These are phyloP conservation scores for Choloepus hoffmanni DNA, from an alignment of 2,113 vertebrate species.

Conservation along the genomic window DNA sequence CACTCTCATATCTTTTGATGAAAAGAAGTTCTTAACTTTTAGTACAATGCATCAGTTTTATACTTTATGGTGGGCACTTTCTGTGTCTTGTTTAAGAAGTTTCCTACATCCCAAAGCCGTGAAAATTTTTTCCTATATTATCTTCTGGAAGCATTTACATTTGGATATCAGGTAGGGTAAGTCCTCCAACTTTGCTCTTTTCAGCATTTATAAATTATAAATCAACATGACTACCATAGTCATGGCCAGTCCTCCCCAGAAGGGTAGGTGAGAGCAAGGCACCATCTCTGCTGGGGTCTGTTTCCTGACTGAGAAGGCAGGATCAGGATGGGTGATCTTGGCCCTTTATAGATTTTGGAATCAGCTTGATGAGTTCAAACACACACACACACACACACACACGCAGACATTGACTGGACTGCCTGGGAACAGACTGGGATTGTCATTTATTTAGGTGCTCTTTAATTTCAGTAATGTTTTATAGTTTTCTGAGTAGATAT, in stretches of 20 bases:
- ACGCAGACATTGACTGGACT: background rate
- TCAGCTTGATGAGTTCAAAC: background rate
- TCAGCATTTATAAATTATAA: conserved; percentile 8
- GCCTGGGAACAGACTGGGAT: background rate
- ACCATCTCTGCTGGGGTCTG: background rate
- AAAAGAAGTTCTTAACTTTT: background rate
- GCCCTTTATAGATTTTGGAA: background rate
- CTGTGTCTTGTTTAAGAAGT: conserved; percentile 11
- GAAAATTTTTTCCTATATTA: background rate
- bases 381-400: background rate
- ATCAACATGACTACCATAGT: background rate
- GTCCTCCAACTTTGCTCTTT: background rate
- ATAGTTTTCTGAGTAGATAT: conserved; percentile 11
- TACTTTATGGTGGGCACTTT: background rate
- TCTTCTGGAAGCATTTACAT: background rate
- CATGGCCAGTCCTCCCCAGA: background rate
- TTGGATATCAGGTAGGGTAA: background rate
- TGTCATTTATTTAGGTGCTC: background rate
- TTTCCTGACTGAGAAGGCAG: background rate
- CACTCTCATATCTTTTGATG: background rate
- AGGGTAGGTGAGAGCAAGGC: background rate
- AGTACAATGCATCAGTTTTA: background rate
- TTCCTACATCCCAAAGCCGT: background rate
- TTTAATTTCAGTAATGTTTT: conserved; percentile 36
- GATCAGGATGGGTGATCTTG: background rate